Evolutionary conservation across 2,888 invertebrate species (phyloP).

Genomic region (Stegophylla sp.): DNA sequence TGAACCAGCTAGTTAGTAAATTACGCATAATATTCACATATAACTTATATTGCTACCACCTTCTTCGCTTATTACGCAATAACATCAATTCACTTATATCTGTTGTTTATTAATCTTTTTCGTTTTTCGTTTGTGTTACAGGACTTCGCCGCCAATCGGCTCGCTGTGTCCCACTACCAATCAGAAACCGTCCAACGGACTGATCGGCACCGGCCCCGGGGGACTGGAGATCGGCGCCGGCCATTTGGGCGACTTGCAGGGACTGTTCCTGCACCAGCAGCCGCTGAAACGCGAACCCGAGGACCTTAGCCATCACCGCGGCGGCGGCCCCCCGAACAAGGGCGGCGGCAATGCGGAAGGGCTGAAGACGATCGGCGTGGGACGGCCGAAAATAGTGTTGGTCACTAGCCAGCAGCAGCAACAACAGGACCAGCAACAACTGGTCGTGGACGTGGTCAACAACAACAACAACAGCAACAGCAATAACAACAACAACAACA

Average conservation of each 20-base stretch:
- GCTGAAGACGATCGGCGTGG: conserved; percentile 35
- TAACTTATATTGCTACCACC: too few species aligned
- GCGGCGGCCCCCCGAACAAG: conserved; percentile 61
- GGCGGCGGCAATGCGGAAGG: conserved; percentile 50
- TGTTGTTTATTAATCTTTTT: too few species aligned
- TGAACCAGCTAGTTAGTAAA: too few species aligned
- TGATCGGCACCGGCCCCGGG: conserved; percentile 72
- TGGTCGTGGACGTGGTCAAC: conserved; percentile 68
- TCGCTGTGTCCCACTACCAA: conserved; percentile 66
- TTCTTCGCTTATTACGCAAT: too few species aligned
- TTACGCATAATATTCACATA: too few species aligned
- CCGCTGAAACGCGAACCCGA: conserved; percentile 83
- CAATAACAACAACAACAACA: conserved; percentile 65
- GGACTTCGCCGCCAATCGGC: conserved; percentile 59
- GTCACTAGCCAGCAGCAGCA: conserved; percentile 64
- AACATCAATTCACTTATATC: too few species aligned
- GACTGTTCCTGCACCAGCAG: conserved; percentile 67
- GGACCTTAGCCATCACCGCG: conserved; percentile 77
- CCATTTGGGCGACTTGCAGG: conserved; percentile 67
- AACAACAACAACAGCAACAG: conserved; percentile 64
- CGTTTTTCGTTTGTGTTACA: conserved; percentile 47
- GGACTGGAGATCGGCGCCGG: conserved; percentile 69
- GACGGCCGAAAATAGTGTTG: conserved; percentile 66
- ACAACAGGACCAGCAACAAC: conserved; percentile 66
- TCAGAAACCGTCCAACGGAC: conserved; percentile 75